Percentiles rank a stretch among this genome's conserved stretches.
phyloP scores from a whole-genome alignment of 1,140 invertebrate genomes.

The Diachasmimorpha longicaudata region DNA sequence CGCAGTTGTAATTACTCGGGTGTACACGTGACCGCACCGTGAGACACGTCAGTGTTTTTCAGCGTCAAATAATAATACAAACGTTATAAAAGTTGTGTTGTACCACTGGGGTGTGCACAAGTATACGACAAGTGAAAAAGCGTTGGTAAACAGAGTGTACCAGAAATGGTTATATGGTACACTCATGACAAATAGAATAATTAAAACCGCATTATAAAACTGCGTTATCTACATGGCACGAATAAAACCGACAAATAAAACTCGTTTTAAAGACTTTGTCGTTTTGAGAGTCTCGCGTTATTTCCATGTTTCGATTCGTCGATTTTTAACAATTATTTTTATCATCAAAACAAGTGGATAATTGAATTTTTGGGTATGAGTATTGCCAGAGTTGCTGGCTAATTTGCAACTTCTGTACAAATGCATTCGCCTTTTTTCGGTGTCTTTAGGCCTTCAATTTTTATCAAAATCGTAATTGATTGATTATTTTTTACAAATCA shows the following conservation, averaged over 20 bases:
- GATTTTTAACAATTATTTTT: background rate
- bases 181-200: conserved; percentile 49
- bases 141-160: conserved; percentile 10
- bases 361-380: no score
- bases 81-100: conserved; percentile 20
- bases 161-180: conserved; percentile 7
- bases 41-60: conserved; percentile 33
- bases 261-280: background rate
- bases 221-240: conserved; percentile 18
- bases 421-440: no score
- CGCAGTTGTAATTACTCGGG: conserved; percentile 39
- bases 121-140: conserved; percentile 29
- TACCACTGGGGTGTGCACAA: conserved; percentile 16
- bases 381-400: no score
- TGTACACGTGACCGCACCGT: conserved; percentile 31
- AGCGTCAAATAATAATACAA: conserved; percentile 32
- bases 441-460: no score
- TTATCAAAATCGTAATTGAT: no score
- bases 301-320: background rate
- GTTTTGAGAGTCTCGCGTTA: background rate
- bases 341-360: background rate
- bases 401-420: no score
- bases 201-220: conserved; percentile 50
- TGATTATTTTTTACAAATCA: no score
- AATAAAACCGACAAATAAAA: conserved; percentile 15